Conservation (phyloP, 2,888 invertebrate genomes). For the Hydropsyche betteni region DNA sequence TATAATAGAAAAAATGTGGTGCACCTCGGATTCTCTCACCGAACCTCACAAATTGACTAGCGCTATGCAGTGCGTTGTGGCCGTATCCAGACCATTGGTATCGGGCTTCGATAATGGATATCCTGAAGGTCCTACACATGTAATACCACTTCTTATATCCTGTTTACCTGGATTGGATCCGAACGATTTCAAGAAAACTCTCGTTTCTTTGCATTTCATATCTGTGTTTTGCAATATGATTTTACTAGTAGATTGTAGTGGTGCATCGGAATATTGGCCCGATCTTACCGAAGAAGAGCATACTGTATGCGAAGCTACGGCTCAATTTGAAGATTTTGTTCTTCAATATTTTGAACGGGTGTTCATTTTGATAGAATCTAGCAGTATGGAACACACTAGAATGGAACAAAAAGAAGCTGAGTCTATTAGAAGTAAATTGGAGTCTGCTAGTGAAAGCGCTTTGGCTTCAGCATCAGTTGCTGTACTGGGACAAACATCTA, state of each 20-base stretch:
- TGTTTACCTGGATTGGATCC: constrained; percentile 90
- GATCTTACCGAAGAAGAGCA: constrained; percentile 82
- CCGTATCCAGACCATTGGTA: constrained; percentile 74
- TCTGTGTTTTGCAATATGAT: constrained; percentile 80
- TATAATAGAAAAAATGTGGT: constrained; percentile 81
- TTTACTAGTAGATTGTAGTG: constrained; percentile 86
- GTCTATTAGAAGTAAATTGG: constrained; percentile 72
- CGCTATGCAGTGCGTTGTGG: constrained; percentile 74
- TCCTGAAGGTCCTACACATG: constrained; percentile 81
- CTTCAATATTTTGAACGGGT: constrained; percentile 84
- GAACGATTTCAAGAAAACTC: constrained; percentile 82
- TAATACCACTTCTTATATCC: constrained; percentile 81
- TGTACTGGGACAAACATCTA: constrained; percentile 78
- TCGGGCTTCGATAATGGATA: constrained; percentile 66
- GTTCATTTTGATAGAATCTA: constrained; percentile 76
- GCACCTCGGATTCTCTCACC: constrained; percentile 83
- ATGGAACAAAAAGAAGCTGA: constrained; percentile 70
- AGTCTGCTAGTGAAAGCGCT: constrained; percentile 76
- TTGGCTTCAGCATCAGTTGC: constrained; percentile 73
- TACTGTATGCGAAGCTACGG: constrained; percentile 80
- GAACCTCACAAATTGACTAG: constrained; percentile 87
- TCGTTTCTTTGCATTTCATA: constrained; percentile 81
- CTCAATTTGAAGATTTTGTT: constrained; percentile 89
- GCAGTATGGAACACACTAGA: constrained; percentile 73
- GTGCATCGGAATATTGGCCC: constrained; percentile 71